Base-by-base conservation (phyloP, 2,888 invertebrate species). In the Scaptodrosophila latifasciaeformis region DNA sequence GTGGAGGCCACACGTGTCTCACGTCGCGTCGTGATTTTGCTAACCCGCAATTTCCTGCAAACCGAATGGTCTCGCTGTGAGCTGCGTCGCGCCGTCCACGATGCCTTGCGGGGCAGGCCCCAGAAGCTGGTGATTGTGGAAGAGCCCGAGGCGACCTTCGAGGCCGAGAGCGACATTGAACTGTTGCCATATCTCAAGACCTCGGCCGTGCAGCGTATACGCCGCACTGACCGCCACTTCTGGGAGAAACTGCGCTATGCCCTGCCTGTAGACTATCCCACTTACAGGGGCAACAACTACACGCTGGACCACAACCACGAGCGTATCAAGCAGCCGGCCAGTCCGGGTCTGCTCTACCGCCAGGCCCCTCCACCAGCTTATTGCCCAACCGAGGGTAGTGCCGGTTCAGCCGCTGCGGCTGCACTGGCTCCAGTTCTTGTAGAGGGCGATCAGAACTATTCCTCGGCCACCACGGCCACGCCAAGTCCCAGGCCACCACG, bases 51-150 rank as follows among this genome's bases (percentile, higher is more conserved):
- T 87, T 97, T 96, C 87, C 89, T 97, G 82, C 94, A 95, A 86
- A 96, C 96, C 29, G 96, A 97, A 86, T 97, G 97, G 97, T 93
- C 94, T 47, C 90, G 95, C 60, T 94, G 93, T 85, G 97, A 97
- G 85, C 91, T 97, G 82, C 91, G 96, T 62, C 92, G 95, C 75
- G 95, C 96, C 21, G 89, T 97, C 61, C 96, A 95, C 87, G 95
- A 96, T 84, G 93, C 95, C 12, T 88, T 96, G 53, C 92, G 95
- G 81, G 93, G 94, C 43, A 89, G 94, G 65, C 92, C 93, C 68
- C 93, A 94, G 86, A 95, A 96, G 86, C 88, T 97, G 85, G 93
- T 98, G 70, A 91, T 97, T 77, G 91, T 97, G 65, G 93, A 97
- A 86, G 93, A 96, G 82, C 94, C 93, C 44, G 91, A 93, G 46